phyloP scores from a whole-genome alignment of 2,113 vertebrate genomes.

The Dipodomys ordii region DNA sequence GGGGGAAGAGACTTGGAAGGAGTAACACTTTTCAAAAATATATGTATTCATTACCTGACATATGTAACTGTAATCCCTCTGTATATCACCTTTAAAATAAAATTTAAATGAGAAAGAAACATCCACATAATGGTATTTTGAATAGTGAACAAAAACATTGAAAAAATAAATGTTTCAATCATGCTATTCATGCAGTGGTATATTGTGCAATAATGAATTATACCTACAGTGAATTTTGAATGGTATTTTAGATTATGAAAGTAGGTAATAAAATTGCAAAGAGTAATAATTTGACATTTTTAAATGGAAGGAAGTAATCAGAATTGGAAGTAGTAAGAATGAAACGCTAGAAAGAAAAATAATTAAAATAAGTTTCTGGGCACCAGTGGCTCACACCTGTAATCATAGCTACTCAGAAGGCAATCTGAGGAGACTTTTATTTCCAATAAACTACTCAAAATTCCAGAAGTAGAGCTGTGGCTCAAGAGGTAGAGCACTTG shows the following conservation, averaged over 20 bases:
- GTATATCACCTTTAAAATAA: too few relatives aligned
- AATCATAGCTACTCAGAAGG: too few relatives aligned
- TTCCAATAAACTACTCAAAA: too few relatives aligned
- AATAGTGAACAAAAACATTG: background rate
- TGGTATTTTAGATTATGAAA: background rate
- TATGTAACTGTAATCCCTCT: too few relatives aligned
- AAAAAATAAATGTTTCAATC: constrained; percentile 6
- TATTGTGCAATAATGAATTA: background rate
- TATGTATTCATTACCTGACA: too few relatives aligned
- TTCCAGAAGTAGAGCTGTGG: too few relatives aligned
- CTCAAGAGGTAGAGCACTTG: too few relatives aligned
- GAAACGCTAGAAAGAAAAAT: background rate
- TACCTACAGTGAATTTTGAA: background rate
- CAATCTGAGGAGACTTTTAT: too few relatives aligned
- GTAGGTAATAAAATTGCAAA: background rate
- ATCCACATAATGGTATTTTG: background rate
- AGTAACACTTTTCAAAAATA: too few relatives aligned
- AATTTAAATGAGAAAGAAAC: background rate
- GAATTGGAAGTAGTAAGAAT: background rate
- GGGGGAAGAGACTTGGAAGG: too few relatives aligned
- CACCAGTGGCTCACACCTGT: too few relatives aligned
- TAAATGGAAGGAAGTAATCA: background rate
- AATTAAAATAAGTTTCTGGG: background rate
- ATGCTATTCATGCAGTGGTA: background rate
- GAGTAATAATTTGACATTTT: background rate